Conservation (phyloP, 2,113 vertebrate species). For the Apodemus sylvaticus region DNA sequence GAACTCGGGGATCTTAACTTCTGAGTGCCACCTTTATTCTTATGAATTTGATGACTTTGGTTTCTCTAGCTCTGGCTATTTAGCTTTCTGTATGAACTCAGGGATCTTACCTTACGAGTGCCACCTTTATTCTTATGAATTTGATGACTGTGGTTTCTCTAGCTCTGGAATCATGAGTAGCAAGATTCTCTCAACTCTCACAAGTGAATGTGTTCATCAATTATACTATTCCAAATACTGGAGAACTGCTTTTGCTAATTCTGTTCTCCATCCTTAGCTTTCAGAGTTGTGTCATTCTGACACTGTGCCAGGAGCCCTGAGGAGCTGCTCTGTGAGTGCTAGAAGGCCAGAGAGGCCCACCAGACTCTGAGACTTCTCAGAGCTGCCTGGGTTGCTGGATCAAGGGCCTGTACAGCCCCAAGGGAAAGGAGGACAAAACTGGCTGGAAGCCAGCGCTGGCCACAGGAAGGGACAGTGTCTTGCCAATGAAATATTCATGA, state of each 20-base stretch:
- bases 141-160: slow-evolving; percentile 68
- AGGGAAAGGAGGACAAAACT: neutral
- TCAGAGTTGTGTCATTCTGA: neutral
- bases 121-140: slow-evolving; percentile 54
- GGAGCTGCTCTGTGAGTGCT: neutral
- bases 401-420: neutral
- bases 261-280: neutral
- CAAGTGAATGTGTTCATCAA: too few species aligned
- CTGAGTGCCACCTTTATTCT: slow-evolving; percentile 60
- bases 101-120: slow-evolving; percentile 48
- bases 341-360: neutral
- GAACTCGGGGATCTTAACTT: slow-evolving; percentile 29
- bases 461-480: slow-evolving; percentile 29
- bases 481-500: slow-evolving; percentile 75
- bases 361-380: neutral
- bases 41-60: slow-evolving; percentile 60
- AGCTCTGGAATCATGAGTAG: too few species aligned
- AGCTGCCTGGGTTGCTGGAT: neutral
- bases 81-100: slow-evolving; percentile 49
- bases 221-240: neutral
- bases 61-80: slow-evolving; percentile 60
- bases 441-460: slow-evolving; percentile 42
- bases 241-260: slow-evolving; percentile 50
- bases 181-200: too few species aligned
- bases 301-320: neutral